Base-by-base conservation (phyloP, 2,797 vertebrate genomes). In the Leucoraja ocellata region DNA sequence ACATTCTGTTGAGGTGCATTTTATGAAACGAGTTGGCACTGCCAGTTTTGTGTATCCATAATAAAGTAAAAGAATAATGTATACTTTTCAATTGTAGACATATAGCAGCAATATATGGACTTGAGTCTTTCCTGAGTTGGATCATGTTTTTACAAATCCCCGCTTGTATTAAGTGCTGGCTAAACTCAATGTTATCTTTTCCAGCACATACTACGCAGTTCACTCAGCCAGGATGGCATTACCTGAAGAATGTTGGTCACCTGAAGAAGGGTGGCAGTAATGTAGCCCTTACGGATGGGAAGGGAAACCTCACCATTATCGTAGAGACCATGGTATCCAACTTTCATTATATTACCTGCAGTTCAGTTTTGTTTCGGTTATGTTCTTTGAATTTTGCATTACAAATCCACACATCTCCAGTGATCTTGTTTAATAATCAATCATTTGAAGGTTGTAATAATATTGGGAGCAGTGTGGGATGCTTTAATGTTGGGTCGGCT, bases 171-270 rank as follows among this genome's bases (percentile, higher is more conserved):
- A 88, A 36, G 16, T 46, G 71, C 71, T 58, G 28, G 46, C 13
- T 92, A 54, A 92, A 54, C 28, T n/a, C 23, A n/a, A 23, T 58
- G 74, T 93, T 14, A 46, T 93, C 1, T 94, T 93, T 90, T 93
- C 7, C 78, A 99, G 99, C 98, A 2, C 99, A 99, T 94, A 99
- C 98, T 14, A 98, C 98, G 0, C 99, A 99, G 95, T 99, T 99
- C 94, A 96, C 97, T 68, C 97, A 97, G 94, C 98, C 98, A 6
- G 98, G 98, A 11, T 99, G 99, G 99, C 96, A 94, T 21, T 99
- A 99, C 95, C 96, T 99, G 94, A 95, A 96, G 95, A 98, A 97
- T 18, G 97, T 98, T 63, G 98, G 98, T 32, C 98, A 98, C 94
- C 96, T 99, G 93, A 84, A 94, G 74, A 94, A 96, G 79, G 99